Evolutionary conservation across 2,888 invertebrate genomes (phyloP).

Genomic region (Melanotus villosus): DNA sequence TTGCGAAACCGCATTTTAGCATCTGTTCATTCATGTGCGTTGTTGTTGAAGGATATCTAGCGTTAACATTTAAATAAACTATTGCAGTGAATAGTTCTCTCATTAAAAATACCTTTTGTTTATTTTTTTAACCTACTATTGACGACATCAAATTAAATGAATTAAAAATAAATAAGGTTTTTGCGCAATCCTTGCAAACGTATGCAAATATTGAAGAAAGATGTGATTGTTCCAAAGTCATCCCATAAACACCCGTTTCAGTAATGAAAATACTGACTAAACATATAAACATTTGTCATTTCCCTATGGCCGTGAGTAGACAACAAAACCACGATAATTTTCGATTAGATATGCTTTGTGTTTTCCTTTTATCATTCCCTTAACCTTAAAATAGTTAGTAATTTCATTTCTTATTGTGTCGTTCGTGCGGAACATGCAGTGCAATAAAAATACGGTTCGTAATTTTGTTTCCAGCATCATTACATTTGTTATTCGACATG

Average conservation of each 20-base stretch:
- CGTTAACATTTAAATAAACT: neutral
- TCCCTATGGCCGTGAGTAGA: neutral
- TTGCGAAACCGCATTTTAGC: too few species aligned
- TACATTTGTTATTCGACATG: neutral
- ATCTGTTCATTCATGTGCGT: neutral
- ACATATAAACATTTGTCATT: slow-evolving; percentile 7
- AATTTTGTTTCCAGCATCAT: neutral
- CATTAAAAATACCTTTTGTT: neutral
- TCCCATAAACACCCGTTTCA: too few species aligned
- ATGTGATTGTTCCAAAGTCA: too few species aligned
- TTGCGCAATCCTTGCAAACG: too few species aligned
- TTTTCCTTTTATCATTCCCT: slow-evolving; percentile 4
- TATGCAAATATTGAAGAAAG: too few species aligned
- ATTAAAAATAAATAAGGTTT: too few species aligned
- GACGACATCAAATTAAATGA: neutral
- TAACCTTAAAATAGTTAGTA: neutral
- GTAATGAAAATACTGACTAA: neutral
- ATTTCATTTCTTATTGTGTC: neutral
- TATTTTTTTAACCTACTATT: neutral
- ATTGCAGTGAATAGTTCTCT: neutral
- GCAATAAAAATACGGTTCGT: slow-evolving; percentile 8
- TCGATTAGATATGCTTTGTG: slow-evolving; percentile 21
- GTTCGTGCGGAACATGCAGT: neutral
- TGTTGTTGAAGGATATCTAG: neutral
- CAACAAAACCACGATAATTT: slow-evolving; percentile 1